Conservation (phyloP, 2,888 invertebrate species). For the Stenichneumon culpator region DNA sequence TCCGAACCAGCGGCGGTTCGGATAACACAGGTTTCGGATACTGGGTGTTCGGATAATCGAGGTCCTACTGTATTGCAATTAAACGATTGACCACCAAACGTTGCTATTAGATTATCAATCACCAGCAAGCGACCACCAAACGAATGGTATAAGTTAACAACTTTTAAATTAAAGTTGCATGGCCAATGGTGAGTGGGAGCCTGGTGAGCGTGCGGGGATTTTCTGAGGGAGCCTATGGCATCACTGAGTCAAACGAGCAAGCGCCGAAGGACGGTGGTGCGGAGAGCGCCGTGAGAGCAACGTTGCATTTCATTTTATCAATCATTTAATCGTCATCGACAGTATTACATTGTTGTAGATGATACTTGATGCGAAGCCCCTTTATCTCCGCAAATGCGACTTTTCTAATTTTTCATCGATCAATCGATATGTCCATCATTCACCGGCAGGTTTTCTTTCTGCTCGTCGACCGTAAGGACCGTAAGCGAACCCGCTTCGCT, state of each 20-base stretch:
- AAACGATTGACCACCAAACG: too few relatives aligned
- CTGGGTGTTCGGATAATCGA: too few relatives aligned
- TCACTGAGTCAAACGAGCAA: background rate
- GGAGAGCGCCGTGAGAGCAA: background rate
- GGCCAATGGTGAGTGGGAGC: too few relatives aligned
- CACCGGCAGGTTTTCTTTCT: background rate
- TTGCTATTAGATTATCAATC: too few relatives aligned
- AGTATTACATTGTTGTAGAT: background rate
- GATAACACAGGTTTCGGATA: too few relatives aligned
- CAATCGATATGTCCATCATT: background rate
- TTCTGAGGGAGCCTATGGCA: too few relatives aligned
- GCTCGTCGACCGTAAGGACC: constrained; percentile 1
- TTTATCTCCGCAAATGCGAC: background rate
- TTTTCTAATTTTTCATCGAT: background rate
- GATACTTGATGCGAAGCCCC: background rate
- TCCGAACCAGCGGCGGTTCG: too few relatives aligned
- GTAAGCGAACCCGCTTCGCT: constrained; percentile 4
- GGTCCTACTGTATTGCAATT: too few relatives aligned
- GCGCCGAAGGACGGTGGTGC: background rate
- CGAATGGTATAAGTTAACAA: too few relatives aligned
- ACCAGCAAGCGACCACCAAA: too few relatives aligned
- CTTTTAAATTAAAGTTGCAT: too few relatives aligned
- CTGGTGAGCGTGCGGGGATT: too few relatives aligned
- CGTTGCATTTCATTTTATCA: background rate
- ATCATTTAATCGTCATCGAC: background rate